phyloP scores from a whole-genome alignment of 2,888 invertebrate genomes.

The Agonopterix subpropinquella region DNA sequence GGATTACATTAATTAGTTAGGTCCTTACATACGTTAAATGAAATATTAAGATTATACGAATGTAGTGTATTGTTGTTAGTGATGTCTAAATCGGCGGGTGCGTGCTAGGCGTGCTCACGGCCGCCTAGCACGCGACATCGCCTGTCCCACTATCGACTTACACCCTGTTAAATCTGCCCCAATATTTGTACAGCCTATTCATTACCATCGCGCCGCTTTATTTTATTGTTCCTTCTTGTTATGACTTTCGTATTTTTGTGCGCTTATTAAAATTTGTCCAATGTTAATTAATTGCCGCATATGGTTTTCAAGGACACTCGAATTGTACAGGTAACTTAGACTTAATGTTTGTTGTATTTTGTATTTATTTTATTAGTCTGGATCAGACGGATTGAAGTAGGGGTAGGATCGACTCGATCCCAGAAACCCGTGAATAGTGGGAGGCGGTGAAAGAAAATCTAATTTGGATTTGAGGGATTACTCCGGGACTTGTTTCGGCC shows the following conservation, averaged over 20 bases:
- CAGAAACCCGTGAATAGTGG: constrained; percentile 64
- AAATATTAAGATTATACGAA: constrained; percentile 36
- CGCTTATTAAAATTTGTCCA: constrained; percentile 49
- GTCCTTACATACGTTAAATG: constrained; percentile 8
- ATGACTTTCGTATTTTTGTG: constrained; percentile 33
- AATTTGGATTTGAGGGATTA: constrained; percentile 75
- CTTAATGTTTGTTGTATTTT: neutral
- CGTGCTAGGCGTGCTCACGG: constrained; percentile 35
- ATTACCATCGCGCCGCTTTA: constrained; percentile 54
- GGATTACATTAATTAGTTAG: constrained; percentile 3
- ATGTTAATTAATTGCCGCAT: constrained; percentile 31
- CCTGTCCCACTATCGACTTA: constrained; percentile 68
- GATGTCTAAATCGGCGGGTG: constrained; percentile 56
- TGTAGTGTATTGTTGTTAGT: constrained; percentile 40
- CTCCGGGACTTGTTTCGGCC: constrained; percentile 69
- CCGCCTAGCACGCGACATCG: constrained; percentile 54
- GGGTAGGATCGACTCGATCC: constrained; percentile 32
- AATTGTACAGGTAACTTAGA: neutral
- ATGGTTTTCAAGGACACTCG: neutral
- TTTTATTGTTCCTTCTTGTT: constrained; percentile 59
- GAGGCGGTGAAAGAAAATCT: constrained; percentile 70
- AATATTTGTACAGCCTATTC: constrained; percentile 70
- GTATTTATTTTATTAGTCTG: constrained; percentile 16
- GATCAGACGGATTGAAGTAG: constrained; percentile 37
- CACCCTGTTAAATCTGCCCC: constrained; percentile 68